Conservation (phyloP, 2,888 invertebrate species). For the Cephus pulcher region DNA sequence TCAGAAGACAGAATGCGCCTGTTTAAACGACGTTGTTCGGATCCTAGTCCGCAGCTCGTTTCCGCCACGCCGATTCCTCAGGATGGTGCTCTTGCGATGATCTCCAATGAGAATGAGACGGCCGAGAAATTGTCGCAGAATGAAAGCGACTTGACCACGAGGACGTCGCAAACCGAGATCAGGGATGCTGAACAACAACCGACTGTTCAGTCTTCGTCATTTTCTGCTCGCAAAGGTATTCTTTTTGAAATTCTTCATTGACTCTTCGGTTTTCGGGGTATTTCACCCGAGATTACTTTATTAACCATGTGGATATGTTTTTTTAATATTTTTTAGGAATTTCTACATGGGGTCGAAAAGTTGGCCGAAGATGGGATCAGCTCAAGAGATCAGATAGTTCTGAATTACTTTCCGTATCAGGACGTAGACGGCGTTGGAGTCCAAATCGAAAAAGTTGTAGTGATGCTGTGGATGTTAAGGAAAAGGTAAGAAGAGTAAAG, state of each 20-base stretch:
- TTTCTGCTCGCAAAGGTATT: slow-evolving; percentile 58
- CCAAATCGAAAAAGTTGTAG: slow-evolving; percentile 55
- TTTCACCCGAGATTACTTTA: not conserved
- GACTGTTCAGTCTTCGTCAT: slow-evolving; percentile 49
- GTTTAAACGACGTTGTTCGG: slow-evolving; percentile 70
- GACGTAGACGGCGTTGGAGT: slow-evolving; percentile 67
- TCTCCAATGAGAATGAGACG: not conserved
- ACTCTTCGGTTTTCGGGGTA: not conserved
- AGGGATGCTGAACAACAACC: slow-evolving; percentile 35
- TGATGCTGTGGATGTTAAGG: slow-evolving; percentile 37
- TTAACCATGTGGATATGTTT: not conserved
- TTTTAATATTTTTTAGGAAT: slow-evolving; percentile 64
- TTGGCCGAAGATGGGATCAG: slow-evolving; percentile 73
- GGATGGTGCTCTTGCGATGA: slow-evolving; percentile 34
- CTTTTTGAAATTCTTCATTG: slow-evolving; percentile 3
- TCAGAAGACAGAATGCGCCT: slow-evolving; percentile 64
- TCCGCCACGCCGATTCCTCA: slow-evolving; percentile 57
- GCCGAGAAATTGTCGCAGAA: slow-evolving; percentile 16
- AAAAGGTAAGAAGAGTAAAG: slow-evolving; percentile 37
- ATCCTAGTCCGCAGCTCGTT: slow-evolving; percentile 72
- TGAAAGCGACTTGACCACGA: slow-evolving; percentile 17
- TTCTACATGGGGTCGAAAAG: slow-evolving; percentile 73
- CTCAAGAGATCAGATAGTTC: slow-evolving; percentile 72
- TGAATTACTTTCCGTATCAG: slow-evolving; percentile 67
- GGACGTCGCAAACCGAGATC: slow-evolving; percentile 24